These are phyloP conservation scores for Cariama cristata DNA, from an alignment of 2,113 vertebrate genomes.

Conservation along the genomic window DNA sequence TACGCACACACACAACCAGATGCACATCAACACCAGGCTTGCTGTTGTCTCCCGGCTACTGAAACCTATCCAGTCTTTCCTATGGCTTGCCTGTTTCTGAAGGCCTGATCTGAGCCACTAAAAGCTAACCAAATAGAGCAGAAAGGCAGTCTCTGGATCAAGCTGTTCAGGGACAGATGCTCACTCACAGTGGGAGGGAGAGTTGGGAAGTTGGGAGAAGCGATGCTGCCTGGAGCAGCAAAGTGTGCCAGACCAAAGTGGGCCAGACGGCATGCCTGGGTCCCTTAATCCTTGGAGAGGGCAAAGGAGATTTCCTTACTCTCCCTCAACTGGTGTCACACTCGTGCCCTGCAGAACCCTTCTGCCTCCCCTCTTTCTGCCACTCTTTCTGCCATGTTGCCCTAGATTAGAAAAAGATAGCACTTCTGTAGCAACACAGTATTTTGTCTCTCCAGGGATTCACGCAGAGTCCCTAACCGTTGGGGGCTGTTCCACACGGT, in stretches of 20 bases:
- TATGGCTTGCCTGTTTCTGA: background rate
- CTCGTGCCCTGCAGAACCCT: background rate
- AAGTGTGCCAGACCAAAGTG: background rate
- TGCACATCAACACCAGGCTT: background rate
- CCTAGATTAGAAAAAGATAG: background rate
- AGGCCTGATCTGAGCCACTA: background rate
- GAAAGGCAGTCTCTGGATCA: background rate
- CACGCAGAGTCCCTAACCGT: conserved; percentile 68
- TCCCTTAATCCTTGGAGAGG: background rate
- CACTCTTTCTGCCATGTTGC: background rate
- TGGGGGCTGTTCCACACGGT: conserved; percentile 87
- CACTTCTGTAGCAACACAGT: background rate
- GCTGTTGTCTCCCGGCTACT: background rate
- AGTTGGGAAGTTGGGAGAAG: background rate
- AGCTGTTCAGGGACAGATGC: background rate
- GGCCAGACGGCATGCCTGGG: background rate
- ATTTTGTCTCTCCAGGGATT: background rate
- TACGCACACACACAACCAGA: background rate
- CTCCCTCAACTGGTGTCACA: background rate
- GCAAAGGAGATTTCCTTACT: background rate
- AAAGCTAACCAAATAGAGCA: background rate
- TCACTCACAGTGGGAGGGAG: background rate
- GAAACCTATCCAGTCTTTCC: background rate
- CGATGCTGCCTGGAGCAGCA: background rate
- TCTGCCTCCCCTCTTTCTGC: background rate